Conservation (phyloP, 2,113 vertebrate genomes). For the Rhinolophus ferrumequinum region DNA sequence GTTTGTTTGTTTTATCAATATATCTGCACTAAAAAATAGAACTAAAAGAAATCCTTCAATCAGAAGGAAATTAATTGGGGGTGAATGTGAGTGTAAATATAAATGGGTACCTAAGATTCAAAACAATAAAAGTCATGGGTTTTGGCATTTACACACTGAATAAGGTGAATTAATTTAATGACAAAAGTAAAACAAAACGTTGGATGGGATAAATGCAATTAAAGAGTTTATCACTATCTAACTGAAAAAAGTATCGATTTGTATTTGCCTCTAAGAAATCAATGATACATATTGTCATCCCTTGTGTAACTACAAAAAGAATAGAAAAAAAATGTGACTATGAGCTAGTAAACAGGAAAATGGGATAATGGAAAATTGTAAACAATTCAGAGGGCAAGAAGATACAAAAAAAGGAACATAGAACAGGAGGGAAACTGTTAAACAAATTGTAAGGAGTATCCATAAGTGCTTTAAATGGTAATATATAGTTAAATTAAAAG, state of each 20-base stretch:
- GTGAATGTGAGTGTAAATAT: not conserved
- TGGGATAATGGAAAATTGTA: not conserved
- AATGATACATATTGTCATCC: not conserved
- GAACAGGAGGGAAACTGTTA: not conserved
- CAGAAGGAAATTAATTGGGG: not conserved
- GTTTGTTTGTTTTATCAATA: not conserved
- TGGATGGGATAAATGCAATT: not conserved
- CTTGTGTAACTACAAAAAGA: not conserved
- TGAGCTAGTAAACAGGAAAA: not conserved
- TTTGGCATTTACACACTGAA: not conserved
- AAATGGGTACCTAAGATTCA: not conserved
- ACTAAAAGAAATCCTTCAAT: not conserved
- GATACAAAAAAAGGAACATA: not conserved
- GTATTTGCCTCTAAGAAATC: not conserved
- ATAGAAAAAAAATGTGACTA: not conserved
- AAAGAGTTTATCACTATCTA: not conserved
- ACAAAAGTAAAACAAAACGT: not conserved
- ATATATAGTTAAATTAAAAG: not conserved
- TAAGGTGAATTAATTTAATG: not conserved
- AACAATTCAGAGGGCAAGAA: not conserved
- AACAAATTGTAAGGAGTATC: not conserved
- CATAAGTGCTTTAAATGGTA: not conserved
- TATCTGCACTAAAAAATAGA: not conserved
- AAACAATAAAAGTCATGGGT: not conserved
- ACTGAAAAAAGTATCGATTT: not conserved